Evolutionary conservation across 2,113 vertebrate species (phyloP).

Genomic region (Hemiscyllium ocellatum): DNA sequence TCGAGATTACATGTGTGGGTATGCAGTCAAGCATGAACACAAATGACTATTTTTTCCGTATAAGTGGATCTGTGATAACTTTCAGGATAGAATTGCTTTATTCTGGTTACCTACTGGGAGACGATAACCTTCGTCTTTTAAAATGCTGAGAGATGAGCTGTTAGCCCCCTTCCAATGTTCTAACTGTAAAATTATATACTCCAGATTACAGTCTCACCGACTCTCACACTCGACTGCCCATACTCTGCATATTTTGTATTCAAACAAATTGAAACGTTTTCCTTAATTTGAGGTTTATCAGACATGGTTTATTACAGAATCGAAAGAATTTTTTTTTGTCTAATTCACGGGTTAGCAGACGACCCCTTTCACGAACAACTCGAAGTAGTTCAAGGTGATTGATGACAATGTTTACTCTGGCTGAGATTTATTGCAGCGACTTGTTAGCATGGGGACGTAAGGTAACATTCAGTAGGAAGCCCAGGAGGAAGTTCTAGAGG

Average conservation of each 20-base stretch:
- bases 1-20: not conserved
- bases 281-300: not conserved
- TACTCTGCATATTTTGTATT: not conserved
- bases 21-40: not conserved
- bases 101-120: not conserved
- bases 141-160: not conserved
- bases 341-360: not conserved
- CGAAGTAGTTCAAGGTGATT: conserved; percentile 29
- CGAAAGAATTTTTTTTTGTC: not conserved
- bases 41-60: not conserved
- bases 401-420: conserved; percentile 18
- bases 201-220: not conserved
- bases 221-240: not conserved
- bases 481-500: conserved; percentile 5
- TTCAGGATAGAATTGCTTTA: not conserved
- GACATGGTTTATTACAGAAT: not conserved
- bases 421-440: conserved; percentile 21
- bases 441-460: not conserved
- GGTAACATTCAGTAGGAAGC: not conserved
- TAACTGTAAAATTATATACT: conserved; percentile 13
- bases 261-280: conserved; percentile 9
- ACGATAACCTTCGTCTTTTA: not conserved
- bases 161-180: not conserved
- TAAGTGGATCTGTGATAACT: not conserved
- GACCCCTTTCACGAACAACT: not conserved